Evolutionary conservation across 2,888 invertebrate genomes (phyloP).

Genomic region (Archips crataeganus): DNA sequence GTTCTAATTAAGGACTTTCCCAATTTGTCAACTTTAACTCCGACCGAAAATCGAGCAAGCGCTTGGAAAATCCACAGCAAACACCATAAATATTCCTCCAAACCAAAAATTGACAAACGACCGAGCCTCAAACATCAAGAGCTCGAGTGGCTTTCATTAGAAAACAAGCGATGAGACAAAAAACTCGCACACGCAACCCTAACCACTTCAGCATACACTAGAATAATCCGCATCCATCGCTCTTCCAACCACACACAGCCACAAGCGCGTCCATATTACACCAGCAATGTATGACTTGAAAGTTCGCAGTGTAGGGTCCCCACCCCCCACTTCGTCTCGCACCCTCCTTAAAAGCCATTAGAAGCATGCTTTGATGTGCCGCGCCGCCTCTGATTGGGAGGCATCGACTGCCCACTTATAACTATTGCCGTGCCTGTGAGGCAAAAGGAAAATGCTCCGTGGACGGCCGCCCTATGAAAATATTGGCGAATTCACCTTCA

Average conservation of each 20-base stretch:
- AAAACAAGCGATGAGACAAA: constrained; percentile 42
- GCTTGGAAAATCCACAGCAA: neutral
- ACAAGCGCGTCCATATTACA: too few relatives aligned
- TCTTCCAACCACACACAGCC: neutral
- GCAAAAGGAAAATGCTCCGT: neutral
- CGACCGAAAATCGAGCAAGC: neutral
- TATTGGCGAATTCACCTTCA: neutral
- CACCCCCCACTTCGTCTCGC: constrained; percentile 24
- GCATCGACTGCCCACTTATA: constrained; percentile 42
- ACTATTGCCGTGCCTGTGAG: constrained; percentile 31
- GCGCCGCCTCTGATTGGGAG: constrained; percentile 37
- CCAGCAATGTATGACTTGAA: neutral
- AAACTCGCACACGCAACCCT: constrained; percentile 13
- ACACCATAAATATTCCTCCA: neutral
- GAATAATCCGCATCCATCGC: constrained; percentile 7
- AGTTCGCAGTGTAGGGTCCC: constrained; percentile 13
- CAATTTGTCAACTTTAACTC: neutral
- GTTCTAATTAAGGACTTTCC: neutral
- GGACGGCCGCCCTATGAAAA: neutral
- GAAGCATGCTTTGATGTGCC: constrained; percentile 36
- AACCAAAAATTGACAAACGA: constrained; percentile 17
- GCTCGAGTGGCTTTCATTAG: constrained; percentile 42
- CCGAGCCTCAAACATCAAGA: constrained; percentile 15
- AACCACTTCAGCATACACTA: constrained; percentile 14
- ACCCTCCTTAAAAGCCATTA: constrained; percentile 42